Evolutionary conservation across 2,113 vertebrate species (phyloP).

Genomic region (Himantopus leucocephalus): DNA sequence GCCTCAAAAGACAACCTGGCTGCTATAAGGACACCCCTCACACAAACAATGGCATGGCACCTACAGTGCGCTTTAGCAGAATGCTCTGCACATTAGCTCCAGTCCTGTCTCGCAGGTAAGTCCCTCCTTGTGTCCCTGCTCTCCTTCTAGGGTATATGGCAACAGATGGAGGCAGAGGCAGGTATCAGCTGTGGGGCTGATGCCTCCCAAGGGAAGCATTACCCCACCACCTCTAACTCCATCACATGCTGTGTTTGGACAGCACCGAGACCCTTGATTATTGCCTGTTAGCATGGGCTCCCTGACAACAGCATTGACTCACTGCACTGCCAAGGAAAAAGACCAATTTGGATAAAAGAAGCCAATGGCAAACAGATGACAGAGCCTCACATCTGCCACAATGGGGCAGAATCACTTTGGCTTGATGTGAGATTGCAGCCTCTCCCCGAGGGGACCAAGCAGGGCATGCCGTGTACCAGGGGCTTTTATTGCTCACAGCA

Average conservation of each 20-base stretch:
- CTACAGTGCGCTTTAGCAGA: neutral
- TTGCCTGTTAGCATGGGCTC: neutral
- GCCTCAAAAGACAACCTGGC: neutral
- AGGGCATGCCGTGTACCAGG: neutral
- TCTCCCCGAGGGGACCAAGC: neutral
- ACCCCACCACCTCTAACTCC: neutral
- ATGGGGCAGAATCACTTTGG: neutral
- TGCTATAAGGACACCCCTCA: neutral
- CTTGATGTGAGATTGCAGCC: neutral
- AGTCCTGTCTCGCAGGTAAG: neutral
- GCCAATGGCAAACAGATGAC: neutral
- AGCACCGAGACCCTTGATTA: neutral
- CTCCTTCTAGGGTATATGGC: neutral
- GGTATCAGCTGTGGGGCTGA: neutral
- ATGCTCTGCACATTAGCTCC: neutral
- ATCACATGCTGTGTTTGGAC: neutral
- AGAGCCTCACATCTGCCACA: neutral
- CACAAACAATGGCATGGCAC: neutral
- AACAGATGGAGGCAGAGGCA: neutral
- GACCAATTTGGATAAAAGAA: neutral
- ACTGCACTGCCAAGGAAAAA: neutral
- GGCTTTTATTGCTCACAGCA: neutral
- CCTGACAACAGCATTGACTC: neutral
- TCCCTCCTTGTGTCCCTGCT: neutral
- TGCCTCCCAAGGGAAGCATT: neutral